phyloP scores from a whole-genome alignment of 2,888 invertebrate genomes.

The Lepidochrysops patricia region DNA sequence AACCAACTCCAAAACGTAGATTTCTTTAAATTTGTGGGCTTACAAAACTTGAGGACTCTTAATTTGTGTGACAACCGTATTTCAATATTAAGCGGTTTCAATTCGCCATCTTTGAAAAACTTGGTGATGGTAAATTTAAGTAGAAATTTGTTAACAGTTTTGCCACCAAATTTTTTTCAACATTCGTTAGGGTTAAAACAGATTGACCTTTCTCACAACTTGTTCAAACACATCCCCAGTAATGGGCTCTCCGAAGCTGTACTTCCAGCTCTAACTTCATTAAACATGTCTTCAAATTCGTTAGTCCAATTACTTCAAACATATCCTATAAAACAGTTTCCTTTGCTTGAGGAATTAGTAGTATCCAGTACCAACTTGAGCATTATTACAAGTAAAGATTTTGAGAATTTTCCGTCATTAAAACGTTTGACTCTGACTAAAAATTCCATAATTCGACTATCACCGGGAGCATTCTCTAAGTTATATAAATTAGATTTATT shows the following conservation, averaged over 20 bases:
- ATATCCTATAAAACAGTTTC: constrained; percentile 80
- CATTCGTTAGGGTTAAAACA: constrained; percentile 81
- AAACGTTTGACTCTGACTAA: constrained; percentile 82
- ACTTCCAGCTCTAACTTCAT: constrained; percentile 80
- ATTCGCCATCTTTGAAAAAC: constrained; percentile 82
- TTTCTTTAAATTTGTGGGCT: constrained; percentile 83
- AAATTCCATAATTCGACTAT: constrained; percentile 85
- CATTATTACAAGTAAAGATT: constrained; percentile 88
- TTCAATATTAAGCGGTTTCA: constrained; percentile 83
- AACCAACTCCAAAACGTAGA: constrained; percentile 82
- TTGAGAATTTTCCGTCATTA: constrained; percentile 86
- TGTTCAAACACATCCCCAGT: constrained; percentile 85
- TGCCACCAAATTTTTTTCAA: constrained; percentile 88
- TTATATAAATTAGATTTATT: constrained; percentile 83
- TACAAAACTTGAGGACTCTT: constrained; percentile 82
- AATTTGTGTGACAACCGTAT: constrained; percentile 84
- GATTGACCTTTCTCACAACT: constrained; percentile 85
- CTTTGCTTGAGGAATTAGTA: constrained; percentile 86
- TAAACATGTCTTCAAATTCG: constrained; percentile 90
- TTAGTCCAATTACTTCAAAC: constrained; percentile 83
- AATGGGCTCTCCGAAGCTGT: constrained; percentile 83
- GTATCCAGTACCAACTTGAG: constrained; percentile 86
- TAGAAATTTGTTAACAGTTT: constrained; percentile 81
- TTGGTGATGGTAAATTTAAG: constrained; percentile 84
- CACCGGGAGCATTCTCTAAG: constrained; percentile 88